Evolutionary conservation across 1,140 invertebrate species (phyloP).

Genomic region (Platyscapa corneri): DNA sequence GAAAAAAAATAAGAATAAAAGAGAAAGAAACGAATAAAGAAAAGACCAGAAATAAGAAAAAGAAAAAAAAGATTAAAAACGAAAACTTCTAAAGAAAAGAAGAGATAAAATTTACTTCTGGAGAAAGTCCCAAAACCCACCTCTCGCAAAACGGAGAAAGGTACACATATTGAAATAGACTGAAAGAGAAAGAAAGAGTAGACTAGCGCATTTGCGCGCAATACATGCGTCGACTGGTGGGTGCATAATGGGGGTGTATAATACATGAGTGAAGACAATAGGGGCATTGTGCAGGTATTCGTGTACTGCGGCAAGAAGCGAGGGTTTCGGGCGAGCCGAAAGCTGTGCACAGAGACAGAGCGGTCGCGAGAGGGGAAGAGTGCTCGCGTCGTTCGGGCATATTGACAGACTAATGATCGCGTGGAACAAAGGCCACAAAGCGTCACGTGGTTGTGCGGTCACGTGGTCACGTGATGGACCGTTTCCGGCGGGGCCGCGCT

Average conservation of each 20-base stretch:
- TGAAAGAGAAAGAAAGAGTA: not conserved
- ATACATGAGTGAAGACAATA: slow-evolving; percentile 72
- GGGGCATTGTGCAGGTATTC: slow-evolving; percentile 70
- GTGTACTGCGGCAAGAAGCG: slow-evolving; percentile 52
- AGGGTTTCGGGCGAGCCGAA: not conserved
- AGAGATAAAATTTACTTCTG: not conserved
- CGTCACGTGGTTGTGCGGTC: slow-evolving; percentile 68
- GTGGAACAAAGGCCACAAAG: slow-evolving; percentile 70
- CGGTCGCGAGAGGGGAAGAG: slow-evolving; percentile 49
- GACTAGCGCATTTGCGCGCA: slow-evolving; percentile 49
- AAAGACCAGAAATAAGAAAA: not conserved
- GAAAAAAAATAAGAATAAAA: not conserved
- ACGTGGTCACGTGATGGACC: slow-evolving; percentile 73
- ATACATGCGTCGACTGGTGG: slow-evolving; percentile 56
- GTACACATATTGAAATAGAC: not conserved
- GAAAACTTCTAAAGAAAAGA: not conserved
- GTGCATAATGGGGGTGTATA: slow-evolving; percentile 72
- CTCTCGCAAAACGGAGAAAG: not conserved
- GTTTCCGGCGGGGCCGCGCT: slow-evolving; percentile 65
- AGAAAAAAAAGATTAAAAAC: slow-evolving; percentile 8
- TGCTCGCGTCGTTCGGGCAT: slow-evolving; percentile 70
- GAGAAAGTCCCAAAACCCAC: slow-evolving; percentile 35
- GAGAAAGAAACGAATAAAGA: not conserved
- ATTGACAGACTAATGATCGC: slow-evolving; percentile 75
- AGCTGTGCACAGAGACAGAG: not conserved